Conservation (phyloP, 2,797 vertebrate genomes). For the Eleutherodactylus coqui region DNA sequence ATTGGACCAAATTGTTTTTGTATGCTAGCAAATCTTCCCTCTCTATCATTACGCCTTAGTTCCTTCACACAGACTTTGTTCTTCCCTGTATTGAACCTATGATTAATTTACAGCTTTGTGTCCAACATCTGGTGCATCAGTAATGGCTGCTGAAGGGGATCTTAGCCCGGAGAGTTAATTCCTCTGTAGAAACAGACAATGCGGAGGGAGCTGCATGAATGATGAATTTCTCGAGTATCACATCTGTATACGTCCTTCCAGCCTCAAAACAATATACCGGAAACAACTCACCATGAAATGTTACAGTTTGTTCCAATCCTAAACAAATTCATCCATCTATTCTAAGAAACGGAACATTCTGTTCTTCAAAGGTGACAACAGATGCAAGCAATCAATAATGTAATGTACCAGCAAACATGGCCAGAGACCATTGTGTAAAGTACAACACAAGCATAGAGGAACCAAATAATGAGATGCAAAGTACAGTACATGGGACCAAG, state of each 20-base stretch:
- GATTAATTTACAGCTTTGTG: constrained; percentile 35
- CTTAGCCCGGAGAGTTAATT: constrained; percentile 23
- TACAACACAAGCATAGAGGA: not conserved
- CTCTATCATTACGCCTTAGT: not conserved
- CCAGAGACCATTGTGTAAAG: not conserved
- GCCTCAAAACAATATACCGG: constrained; percentile 32
- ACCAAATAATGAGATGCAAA: not conserved
- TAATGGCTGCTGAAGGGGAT: constrained; percentile 22
- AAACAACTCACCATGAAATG: constrained; percentile 43
- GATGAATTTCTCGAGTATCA: constrained; percentile 36
- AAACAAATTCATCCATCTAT: constrained; percentile 53
- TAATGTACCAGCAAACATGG: constrained; percentile 4
- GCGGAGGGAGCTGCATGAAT: not conserved
- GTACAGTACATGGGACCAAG: not conserved
- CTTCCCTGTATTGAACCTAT: constrained; percentile 1
- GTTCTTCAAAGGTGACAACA: constrained; percentile 48
- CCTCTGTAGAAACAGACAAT: constrained; percentile 10
- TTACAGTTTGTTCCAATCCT: constrained; percentile 49
- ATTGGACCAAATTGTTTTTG: not conserved
- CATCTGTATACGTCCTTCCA: constrained; percentile 19
- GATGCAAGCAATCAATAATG: constrained; percentile 29
- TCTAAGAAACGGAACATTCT: constrained; percentile 32
- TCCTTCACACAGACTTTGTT: not conserved
- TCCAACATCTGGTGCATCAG: constrained; percentile 47
- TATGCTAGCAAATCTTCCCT: not conserved